Percentiles rank a stretch among this genome's conserved stretches.
phyloP scores from a whole-genome alignment of 2,888 invertebrate genomes.

The Cerceris rybyensis region DNA sequence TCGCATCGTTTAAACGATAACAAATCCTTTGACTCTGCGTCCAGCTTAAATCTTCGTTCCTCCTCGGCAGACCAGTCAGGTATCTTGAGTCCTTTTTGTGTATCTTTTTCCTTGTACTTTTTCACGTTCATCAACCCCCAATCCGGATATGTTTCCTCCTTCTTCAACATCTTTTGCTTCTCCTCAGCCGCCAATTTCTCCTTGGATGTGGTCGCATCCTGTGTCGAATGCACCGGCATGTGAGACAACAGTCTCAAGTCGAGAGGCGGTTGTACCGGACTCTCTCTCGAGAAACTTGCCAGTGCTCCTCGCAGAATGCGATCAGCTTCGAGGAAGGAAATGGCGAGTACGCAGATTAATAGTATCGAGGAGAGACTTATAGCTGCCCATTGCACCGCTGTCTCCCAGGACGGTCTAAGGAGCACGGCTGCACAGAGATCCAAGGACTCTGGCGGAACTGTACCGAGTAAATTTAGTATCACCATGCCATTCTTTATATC shows the following conservation, averaged over 20 bases:
- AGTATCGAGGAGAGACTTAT: slow-evolving; percentile 85
- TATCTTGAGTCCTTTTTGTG: slow-evolving; percentile 71
- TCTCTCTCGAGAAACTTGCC: slow-evolving; percentile 83
- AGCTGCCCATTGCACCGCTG: slow-evolving; percentile 86
- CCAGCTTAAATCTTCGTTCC: slow-evolving; percentile 74
- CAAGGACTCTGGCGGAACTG: slow-evolving; percentile 86
- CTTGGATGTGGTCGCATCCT: slow-evolving; percentile 61
- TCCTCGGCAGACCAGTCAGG: slow-evolving; percentile 78
- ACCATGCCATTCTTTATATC: slow-evolving; percentile 71
- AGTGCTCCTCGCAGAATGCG: slow-evolving; percentile 85
- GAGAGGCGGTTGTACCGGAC: slow-evolving; percentile 84
- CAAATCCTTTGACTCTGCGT: slow-evolving; percentile 74
- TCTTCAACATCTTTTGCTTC: slow-evolving; percentile 63
- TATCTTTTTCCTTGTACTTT: slow-evolving; percentile 73
- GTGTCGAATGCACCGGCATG: slow-evolving; percentile 80
- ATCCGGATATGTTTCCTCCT: slow-evolving; percentile 73
- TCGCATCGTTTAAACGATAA: slow-evolving; percentile 65
- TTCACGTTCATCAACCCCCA: slow-evolving; percentile 76
- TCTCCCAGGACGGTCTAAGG: slow-evolving; percentile 90
- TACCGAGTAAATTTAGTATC: slow-evolving; percentile 77
- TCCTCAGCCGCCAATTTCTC: slow-evolving; percentile 64
- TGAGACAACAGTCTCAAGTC: slow-evolving; percentile 84
- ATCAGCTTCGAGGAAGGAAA: slow-evolving; percentile 89
- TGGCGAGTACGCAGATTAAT: slow-evolving; percentile 86
- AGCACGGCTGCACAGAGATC: slow-evolving; percentile 87